Evolutionary conservation across 2,888 invertebrate species (phyloP).

Genomic region (Chrysopilus asiliformis): DNA sequence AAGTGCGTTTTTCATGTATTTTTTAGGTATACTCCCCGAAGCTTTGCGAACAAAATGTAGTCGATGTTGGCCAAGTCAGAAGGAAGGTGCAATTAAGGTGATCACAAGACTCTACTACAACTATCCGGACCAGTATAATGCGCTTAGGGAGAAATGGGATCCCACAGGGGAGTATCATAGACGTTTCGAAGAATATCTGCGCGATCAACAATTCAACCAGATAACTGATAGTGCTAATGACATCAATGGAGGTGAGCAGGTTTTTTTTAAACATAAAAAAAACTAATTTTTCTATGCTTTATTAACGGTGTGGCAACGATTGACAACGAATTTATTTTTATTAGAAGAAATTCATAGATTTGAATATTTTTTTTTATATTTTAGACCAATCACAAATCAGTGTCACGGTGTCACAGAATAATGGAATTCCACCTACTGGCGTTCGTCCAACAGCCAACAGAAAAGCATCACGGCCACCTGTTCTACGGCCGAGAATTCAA

Average conservation of each 20-base stretch:
- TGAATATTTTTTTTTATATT: too few relatives aligned
- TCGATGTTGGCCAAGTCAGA: constrained; percentile 52
- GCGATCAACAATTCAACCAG: constrained; percentile 20
- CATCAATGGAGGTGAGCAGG: constrained; percentile 9
- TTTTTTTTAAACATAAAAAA: too few relatives aligned
- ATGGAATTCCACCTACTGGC: background rate
- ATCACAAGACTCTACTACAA: constrained; percentile 49
- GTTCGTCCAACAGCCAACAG: too few relatives aligned
- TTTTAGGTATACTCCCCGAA: constrained; percentile 54
- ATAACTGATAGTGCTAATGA: constrained; percentile 16
- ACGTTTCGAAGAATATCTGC: constrained; percentile 34
- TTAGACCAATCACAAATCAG: background rate
- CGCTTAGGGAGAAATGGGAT: constrained; percentile 52
- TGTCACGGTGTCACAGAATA: background rate
- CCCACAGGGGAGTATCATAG: constrained; percentile 51
- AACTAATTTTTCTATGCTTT: too few relatives aligned
- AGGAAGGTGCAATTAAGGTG: constrained; percentile 51
- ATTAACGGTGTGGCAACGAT: too few relatives aligned
- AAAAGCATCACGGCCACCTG: too few relatives aligned
- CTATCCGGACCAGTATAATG: constrained; percentile 52
- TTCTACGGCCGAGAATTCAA: too few relatives aligned
- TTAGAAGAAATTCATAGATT: too few relatives aligned
- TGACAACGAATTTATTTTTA: too few relatives aligned
- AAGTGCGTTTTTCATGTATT: constrained; percentile 4
- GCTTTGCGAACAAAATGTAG: constrained; percentile 51